A percentile compares a stretch with the other conserved stretches of the same genome.
Conservation (phyloP, 2,113 vertebrate species). For the Muntiacus muntjak region DNA sequence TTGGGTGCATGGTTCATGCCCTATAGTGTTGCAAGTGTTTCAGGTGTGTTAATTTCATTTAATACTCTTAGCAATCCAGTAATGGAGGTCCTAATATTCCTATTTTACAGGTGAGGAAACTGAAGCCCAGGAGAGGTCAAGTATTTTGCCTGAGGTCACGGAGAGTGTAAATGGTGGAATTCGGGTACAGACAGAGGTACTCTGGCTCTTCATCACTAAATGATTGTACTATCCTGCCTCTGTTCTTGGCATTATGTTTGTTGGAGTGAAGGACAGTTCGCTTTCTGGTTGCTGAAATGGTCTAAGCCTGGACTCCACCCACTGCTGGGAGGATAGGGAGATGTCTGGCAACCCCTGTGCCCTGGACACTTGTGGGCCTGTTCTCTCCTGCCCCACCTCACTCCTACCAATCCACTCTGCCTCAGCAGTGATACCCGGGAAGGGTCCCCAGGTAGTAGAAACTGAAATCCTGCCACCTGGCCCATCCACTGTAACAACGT, state of each 20-base stretch:
- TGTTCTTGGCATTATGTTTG: not conserved
- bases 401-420: not conserved
- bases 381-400: not conserved
- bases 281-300: not conserved
- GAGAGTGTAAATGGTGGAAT: not conserved
- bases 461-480: not conserved
- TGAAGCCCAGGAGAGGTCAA: not conserved
- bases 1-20: not conserved
- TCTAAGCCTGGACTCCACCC: not conserved
- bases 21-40: not conserved
- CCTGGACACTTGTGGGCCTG: not conserved
- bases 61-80: not conserved
- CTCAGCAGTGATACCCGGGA: not conserved
- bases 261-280: not conserved
- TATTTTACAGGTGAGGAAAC: not conserved
- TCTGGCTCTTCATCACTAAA: not conserved
- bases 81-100: not conserved
- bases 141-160: constrained; percentile 15
- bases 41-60: not conserved
- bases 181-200: not conserved
- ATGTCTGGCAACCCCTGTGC: not conserved
- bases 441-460: not conserved
- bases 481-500: not conserved
- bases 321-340: not conserved
- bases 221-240: not conserved